Base-by-base conservation (phyloP, 2,888 invertebrate species). In the Griposia aprilina region DNA sequence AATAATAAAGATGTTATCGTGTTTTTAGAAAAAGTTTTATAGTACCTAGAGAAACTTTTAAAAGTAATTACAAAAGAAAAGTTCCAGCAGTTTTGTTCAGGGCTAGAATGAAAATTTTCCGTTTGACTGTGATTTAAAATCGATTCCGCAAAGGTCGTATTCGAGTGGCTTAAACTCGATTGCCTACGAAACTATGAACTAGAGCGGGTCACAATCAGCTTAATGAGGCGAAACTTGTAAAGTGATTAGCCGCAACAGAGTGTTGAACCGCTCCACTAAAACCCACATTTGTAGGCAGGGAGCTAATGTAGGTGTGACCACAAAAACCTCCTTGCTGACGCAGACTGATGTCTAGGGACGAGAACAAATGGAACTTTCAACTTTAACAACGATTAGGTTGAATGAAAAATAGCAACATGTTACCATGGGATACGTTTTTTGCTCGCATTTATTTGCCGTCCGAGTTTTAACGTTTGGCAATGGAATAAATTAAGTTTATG, bases 291-390 rank as follows among this genome's bases (percentile, higher is more conserved):
- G 88, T 89, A 89, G 76, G 76, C 84, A 76, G 74, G 82, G 76
- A 79, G 89, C 88, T 92, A 91, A 91, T 92, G 90, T 88, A 88
- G 87, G 86, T 76, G 78, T 65, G 87, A 85, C 91, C 92, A 85
- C 94, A 95, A 95, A 94, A 94, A 95, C 92, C 88, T 84, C 87
- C 85, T 85, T 84, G 80, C 86, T 91, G 93, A 93, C 93, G 85
- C 83, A 86, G 91, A 92, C 91, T 91, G 92, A 93, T 93, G 92
- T 88, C 81, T 89, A 87, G 90, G 90, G 92, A 90, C 92, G 89
- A 84, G 85, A 92, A 94, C 93, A 92, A 94, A 95, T 93, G 92
- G 90, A 88, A 89, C 86, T 90, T 90, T 89, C 88, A 84, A 90
- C 90, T 91, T 85, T 89, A 85, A 86, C 85, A 82, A 86, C 89